These are phyloP conservation scores for Protobothrops flavoviridis DNA, from an alignment of 2,113 vertebrate species.

Conservation along the genomic window DNA sequence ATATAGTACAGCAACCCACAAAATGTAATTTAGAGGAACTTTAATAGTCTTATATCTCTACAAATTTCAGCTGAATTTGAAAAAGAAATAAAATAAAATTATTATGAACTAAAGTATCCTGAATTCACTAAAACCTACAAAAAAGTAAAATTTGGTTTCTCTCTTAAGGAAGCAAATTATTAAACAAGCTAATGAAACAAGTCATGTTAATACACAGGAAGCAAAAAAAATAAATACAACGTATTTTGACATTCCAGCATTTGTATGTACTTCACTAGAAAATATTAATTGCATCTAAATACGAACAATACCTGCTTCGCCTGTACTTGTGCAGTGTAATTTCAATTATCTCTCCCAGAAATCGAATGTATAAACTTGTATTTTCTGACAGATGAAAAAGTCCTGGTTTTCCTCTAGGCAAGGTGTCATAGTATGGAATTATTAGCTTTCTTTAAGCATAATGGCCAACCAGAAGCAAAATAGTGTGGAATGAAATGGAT, in stretches of 20 bases:
- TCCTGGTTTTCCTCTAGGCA: constrained; percentile 21
- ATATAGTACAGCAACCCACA: too few relatives aligned
- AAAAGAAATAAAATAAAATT: background rate
- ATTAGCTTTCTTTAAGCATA: constrained; percentile 40
- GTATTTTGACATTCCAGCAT: background rate
- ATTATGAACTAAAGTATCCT: background rate
- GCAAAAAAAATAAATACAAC: background rate
- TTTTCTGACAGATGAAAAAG: constrained; percentile 15
- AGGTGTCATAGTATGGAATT: constrained; percentile 27
- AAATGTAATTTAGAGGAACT: background rate
- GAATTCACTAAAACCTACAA: too few relatives aligned
- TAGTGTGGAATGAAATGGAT: constrained; percentile 41
- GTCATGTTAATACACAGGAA: background rate
- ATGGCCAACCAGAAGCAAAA: constrained; percentile 36
- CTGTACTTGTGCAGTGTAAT: background rate
- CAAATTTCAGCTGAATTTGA: background rate
- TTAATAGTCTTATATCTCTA: background rate
- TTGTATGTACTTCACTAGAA: background rate
- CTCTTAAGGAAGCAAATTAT: background rate
- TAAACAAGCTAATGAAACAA: background rate
- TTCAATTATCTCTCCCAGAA: background rate
- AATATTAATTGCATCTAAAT: background rate
- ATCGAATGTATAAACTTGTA: background rate
- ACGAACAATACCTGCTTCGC: background rate
- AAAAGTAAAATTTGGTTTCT: background rate